Base-by-base conservation (phyloP, 1,140 invertebrate species). In the Archivesica marissinica region DNA sequence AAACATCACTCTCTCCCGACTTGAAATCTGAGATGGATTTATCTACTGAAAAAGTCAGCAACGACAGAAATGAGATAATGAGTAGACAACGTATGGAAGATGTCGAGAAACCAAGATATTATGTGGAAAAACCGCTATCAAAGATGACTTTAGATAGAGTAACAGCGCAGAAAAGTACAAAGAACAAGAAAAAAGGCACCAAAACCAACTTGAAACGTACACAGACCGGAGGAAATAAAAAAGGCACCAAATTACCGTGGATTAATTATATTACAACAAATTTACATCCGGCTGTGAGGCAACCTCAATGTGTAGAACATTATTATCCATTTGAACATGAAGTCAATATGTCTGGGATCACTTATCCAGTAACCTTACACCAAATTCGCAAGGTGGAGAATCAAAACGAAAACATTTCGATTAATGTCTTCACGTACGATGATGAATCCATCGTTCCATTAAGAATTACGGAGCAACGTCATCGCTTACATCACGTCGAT, bases 101-200 rank as follows among this genome's bases (percentile, higher is more conserved):
- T 13, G 72, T 28, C 13, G 52, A 35, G 20, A 76, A 76, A 56
- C 74, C 74, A 0, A 76, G 50, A 39, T n/a, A 56, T 2, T 76
- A 50, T n/a, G 38, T 76, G 28, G 74, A 76, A 39, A 76, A 76
- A 59, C 74, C 74, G 4, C n/a, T 56, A 44, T 76, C 74, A 4
- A 23, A 76, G 38, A 76, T 76, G 74, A 28, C 28, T 23, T 76
- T 76, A 25, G 50, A 11, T 2, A 56, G 30, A 30, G 2, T 30
- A 47, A 35, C 1, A 44, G 9, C 28, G 13, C 6, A 7, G 17
- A 28, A 15, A 33, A 2, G 9, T 30, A 50, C 3, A 50, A 25
- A 23, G 9, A 52, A 30, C 1, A 33, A 74, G 28, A 74, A 41
- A 74, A 74, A 50, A 4, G 23, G 39, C 13, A 25, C 28, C 23